Evolutionary conservation across 2,797 vertebrate species (phyloP), one percentile per base, ranked within the genome.

Genomic region (Cossypha polioptera): DNA sequence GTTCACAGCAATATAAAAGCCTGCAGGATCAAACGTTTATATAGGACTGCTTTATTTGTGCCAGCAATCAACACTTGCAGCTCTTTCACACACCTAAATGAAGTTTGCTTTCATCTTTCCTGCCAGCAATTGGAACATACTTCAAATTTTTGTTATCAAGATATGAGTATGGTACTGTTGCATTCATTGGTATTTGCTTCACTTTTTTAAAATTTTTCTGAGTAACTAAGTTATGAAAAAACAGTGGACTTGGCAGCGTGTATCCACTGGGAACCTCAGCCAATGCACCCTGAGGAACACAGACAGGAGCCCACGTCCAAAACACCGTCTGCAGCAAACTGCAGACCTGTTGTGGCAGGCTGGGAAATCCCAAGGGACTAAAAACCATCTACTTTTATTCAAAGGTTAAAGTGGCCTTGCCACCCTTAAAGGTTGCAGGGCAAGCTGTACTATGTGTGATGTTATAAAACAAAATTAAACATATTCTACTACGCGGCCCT

Each of bases 11-110:
- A 43, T 57, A 88, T 42, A 77, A 86, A 92, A 72, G 88, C 87
- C 62, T 79, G 63, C 77, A 86, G 84, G 92, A 95, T 92, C 89
- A 96, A 94, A 96, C 9, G 0, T 79, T 92, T 87, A 22, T 82
- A 54, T 31, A 67, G 42, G 61, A 82, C 72, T 65, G 36, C n/a
- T 21, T 89, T 83, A 65, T 65, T 77, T 0, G 0, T 67, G 53
- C 45, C 75, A 92, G 75, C 38, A 94, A 57, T 57, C 63, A 74
- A 53, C 81, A 50, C 59, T 62, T 76, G 17, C 57, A 87, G 63
- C 21, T 79, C 75, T 88, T 90, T 72, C 68, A 61, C 43, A 76
- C 51, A 85, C 59, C 78, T 85, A 63, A 90, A 80, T 53, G 72
- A 73, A 67, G 29, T 73, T 76, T 77, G 25, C 72, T 86, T 94